Evolutionary conservation across 2,797 vertebrate genomes (phyloP).

Genomic region (Vultur gryphus): DNA sequence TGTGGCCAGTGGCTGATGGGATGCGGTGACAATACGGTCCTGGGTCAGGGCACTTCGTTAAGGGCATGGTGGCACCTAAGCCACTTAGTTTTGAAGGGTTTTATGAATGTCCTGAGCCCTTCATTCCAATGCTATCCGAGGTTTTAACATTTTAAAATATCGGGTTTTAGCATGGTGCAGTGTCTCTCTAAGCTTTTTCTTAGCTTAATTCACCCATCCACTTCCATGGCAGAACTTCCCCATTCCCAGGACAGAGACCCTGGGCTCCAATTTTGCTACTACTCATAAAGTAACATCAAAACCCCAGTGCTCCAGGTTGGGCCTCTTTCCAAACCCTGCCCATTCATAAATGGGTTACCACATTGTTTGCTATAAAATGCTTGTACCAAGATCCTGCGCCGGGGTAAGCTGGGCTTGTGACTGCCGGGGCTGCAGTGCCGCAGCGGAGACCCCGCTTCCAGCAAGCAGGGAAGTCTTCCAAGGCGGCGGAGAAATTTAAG

Average conservation of each 20-base stretch:
- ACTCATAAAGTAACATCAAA: neutral
- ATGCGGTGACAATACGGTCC: neutral
- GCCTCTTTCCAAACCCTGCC: neutral
- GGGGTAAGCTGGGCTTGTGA: accelerated
- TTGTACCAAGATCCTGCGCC: accelerated
- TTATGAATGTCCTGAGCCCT: neutral
- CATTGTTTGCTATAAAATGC: neutral
- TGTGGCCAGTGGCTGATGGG: neutral
- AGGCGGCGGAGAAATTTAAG: neutral
- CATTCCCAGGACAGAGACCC: neutral
- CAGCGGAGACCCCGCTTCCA: neutral
- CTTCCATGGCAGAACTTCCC: neutral
- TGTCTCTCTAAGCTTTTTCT: neutral
- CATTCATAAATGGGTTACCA: neutral
- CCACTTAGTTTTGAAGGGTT: neutral
- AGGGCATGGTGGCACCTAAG: neutral
- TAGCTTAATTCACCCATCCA: neutral
- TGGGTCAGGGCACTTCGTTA: neutral
- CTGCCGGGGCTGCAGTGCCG: neutral
- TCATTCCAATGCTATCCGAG: neutral
- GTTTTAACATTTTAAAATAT: neutral
- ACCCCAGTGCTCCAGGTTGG: accelerated
- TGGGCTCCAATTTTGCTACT: neutral
- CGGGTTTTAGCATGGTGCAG: neutral
- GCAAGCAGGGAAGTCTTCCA: neutral